Percentiles rank a stretch among this genome's conserved stretches.
phyloP scores from a whole-genome alignment of 2,888 invertebrate genomes.

The Bhutanitis thaidina region DNA sequence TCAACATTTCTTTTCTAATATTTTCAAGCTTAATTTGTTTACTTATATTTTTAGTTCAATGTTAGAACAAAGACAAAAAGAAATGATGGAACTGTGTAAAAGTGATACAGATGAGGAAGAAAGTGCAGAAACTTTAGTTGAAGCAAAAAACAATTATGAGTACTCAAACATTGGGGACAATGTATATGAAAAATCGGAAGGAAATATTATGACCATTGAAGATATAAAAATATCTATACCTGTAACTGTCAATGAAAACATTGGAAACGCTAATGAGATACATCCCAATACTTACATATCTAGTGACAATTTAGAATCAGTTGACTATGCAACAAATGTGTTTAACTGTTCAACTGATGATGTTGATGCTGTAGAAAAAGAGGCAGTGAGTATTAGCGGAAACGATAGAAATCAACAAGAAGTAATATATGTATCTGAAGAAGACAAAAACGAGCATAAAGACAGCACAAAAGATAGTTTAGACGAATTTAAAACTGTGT shows the following conservation, averaged over 20 bases:
- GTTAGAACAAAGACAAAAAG: constrained; percentile 85
- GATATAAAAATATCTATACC: not conserved
- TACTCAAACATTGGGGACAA: not conserved
- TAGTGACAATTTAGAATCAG: not conserved
- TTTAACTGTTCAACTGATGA: not conserved
- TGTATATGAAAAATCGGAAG: not conserved
- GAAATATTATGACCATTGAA: not conserved
- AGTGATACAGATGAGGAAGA: constrained; percentile 83
- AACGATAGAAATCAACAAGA: constrained; percentile 9
- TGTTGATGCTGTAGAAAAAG: constrained; percentile 2
- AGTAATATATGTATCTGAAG: not conserved
- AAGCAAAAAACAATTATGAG: not conserved
- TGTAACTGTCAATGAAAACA: not conserved
- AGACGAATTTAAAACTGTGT: constrained; percentile 1
- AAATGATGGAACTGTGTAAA: constrained; percentile 87
- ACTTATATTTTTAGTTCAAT: constrained; percentile 72
- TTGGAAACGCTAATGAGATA: not conserved
- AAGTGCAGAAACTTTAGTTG: constrained; percentile 2
- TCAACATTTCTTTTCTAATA: too few species aligned
- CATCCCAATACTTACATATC: not conserved
- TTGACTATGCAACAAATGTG: not conserved
- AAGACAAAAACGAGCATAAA: constrained; percentile 1
- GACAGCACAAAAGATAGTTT: constrained; percentile 2
- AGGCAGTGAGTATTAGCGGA: constrained; percentile 17
- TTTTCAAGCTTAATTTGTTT: too few species aligned